These are phyloP conservation scores for Prostheceraeus crozeri DNA, from an alignment of 2,888 invertebrate genomes.

Conservation along the genomic window DNA sequence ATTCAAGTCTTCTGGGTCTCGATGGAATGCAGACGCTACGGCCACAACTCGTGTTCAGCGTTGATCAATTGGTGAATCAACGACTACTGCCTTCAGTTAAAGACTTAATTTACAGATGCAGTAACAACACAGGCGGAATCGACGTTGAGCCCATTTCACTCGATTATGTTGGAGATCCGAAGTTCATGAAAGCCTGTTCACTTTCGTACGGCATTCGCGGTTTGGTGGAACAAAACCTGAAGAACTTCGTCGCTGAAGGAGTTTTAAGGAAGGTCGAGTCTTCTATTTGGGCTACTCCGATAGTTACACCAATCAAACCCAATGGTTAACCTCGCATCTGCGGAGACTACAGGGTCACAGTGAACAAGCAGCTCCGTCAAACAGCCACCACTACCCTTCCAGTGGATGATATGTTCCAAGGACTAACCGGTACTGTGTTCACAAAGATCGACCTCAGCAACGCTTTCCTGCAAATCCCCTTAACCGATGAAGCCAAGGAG, in stretches of 20 bases:
- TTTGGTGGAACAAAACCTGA: constrained; percentile 5
- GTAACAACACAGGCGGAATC: constrained; percentile 2
- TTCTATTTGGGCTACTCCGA: constrained; percentile 2
- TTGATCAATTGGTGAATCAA: no score
- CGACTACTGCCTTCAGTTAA: no score
- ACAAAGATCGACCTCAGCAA: constrained; percentile 15
- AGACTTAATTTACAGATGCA: constrained; percentile 23
- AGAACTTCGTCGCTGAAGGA: neutral
- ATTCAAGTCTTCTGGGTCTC: constrained; percentile 12
- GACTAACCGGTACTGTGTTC: neutral
- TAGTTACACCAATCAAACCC: constrained; percentile 9
- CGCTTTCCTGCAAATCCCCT: neutral
- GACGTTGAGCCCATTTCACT: neutral
- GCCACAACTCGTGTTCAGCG: no score
- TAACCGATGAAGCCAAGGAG: neutral
- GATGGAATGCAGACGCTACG: constrained; percentile 9
- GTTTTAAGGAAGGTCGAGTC: constrained; percentile 4
- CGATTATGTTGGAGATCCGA: constrained; percentile 20
- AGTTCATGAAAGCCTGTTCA: neutral
- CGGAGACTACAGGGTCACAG: constrained; percentile 15
- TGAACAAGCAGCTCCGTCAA: constrained; percentile 9
- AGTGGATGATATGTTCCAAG: constrained; percentile 24
- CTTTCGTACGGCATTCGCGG: constrained; percentile 16
- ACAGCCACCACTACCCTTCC: constrained; percentile 1
- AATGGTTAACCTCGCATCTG: neutral